Conservation (phyloP, 2,113 vertebrate species). For the Brachypodius melanocephalos region DNA sequence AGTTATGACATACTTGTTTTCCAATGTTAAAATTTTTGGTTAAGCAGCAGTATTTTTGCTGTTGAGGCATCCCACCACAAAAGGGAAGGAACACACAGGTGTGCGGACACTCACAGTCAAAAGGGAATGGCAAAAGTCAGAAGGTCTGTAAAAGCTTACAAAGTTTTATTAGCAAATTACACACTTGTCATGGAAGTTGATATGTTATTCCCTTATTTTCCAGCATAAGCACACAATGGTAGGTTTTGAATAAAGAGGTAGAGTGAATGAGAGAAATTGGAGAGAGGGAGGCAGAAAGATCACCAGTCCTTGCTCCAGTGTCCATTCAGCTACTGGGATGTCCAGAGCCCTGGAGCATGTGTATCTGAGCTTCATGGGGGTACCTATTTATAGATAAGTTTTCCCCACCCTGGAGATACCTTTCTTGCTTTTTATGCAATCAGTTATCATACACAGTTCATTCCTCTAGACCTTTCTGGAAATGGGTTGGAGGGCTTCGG, state of each 20-base stretch:
- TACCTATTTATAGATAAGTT: background rate
- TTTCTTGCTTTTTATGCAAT: background rate
- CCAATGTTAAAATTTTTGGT: background rate
- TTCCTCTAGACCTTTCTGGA: background rate
- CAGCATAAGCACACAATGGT: background rate
- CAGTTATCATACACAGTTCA: background rate
- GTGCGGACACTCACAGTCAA: background rate
- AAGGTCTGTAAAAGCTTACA: background rate
- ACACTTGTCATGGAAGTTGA: background rate
- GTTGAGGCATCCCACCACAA: background rate
- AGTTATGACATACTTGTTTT: background rate
- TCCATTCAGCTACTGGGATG: accelerated
- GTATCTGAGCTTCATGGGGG: background rate
- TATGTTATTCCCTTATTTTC: background rate
- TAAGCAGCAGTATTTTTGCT: background rate
- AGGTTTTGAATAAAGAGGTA: background rate
- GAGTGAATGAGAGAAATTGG: background rate
- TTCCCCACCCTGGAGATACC: background rate
- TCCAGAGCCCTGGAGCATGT: background rate
- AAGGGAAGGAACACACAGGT: background rate
- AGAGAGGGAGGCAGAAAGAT: background rate
- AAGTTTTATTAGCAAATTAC: background rate
- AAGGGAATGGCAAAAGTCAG: background rate
- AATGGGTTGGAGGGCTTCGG: accelerated
- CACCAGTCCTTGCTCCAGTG: background rate